Evolutionary conservation across 2,113 vertebrate species (phyloP).

Genomic region (Protobothrops flavoviridis): DNA sequence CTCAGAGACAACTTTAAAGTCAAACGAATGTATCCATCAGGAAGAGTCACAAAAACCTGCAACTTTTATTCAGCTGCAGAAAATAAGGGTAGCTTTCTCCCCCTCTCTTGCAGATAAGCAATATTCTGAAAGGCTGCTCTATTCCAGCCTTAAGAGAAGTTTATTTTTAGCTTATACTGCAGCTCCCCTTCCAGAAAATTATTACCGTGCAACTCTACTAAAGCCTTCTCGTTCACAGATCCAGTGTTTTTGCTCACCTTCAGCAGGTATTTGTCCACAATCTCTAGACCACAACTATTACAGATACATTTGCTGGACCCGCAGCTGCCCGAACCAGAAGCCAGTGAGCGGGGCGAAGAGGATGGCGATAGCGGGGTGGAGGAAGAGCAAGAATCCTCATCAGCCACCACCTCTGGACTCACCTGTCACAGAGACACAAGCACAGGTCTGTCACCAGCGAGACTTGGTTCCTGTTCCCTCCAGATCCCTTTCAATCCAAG

Average conservation of each 20-base stretch:
- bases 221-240: background rate
- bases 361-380: constrained; percentile 78
- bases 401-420: constrained; percentile 74
- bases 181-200: background rate
- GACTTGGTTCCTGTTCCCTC: background rate
- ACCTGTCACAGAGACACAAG: constrained; percentile 63
- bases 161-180: background rate
- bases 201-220: background rate
- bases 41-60: background rate
- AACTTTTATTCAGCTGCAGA: background rate
- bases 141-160: background rate
- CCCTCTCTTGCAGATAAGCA: background rate
- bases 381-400: constrained; percentile 82
- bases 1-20: background rate
- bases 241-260: constrained; percentile 77
- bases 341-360: constrained; percentile 85
- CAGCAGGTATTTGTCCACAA: constrained; percentile 95
- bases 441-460: background rate
- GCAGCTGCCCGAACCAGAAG: constrained; percentile 75
- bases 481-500: background rate
- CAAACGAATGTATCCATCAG: background rate
- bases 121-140: background rate
- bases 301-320: constrained; percentile 80
- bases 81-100: background rate
- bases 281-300: constrained; percentile 88